These are phyloP conservation scores for Marcusenius ussheri DNA, from an alignment of 2,113 vertebrate species.

Conservation along the genomic window DNA sequence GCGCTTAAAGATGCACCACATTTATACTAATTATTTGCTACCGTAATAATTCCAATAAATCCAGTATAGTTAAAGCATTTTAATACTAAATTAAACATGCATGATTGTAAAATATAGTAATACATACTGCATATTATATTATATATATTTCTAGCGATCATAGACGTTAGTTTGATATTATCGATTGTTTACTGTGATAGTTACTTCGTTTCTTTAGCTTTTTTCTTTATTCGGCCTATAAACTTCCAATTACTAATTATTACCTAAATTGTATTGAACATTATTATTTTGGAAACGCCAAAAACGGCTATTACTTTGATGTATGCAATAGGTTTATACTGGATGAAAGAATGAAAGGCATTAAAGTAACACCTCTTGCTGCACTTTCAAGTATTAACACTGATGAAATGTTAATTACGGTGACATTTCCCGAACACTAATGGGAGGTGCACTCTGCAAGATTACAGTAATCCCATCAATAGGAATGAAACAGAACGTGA, in stretches of 20 bases:
- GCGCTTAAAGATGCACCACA: conserved; percentile 34
- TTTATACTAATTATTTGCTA: conserved; percentile 55
- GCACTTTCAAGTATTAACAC: not conserved
- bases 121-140: not conserved
- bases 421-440: conserved; percentile 57
- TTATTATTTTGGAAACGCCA: not conserved
- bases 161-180: not conserved
- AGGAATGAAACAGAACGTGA: conserved; percentile 44
- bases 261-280: conserved; percentile 18
- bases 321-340: not conserved
- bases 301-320: not conserved
- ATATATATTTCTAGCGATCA: not conserved
- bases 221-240: not conserved
- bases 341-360: not conserved
- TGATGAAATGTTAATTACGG: conserved; percentile 47
- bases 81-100: not conserved
- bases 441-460: conserved; percentile 55
- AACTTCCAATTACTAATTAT: conserved; percentile 22
- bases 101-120: not conserved
- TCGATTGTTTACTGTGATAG: not conserved
- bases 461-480: conserved; percentile 61
- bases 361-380: not conserved
- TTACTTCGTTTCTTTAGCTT: not conserved
- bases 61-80: not conserved
- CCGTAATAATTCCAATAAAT: not conserved